Base-by-base conservation (phyloP, 2,797 vertebrate genomes). In the Threskiornis aethiopicus region DNA sequence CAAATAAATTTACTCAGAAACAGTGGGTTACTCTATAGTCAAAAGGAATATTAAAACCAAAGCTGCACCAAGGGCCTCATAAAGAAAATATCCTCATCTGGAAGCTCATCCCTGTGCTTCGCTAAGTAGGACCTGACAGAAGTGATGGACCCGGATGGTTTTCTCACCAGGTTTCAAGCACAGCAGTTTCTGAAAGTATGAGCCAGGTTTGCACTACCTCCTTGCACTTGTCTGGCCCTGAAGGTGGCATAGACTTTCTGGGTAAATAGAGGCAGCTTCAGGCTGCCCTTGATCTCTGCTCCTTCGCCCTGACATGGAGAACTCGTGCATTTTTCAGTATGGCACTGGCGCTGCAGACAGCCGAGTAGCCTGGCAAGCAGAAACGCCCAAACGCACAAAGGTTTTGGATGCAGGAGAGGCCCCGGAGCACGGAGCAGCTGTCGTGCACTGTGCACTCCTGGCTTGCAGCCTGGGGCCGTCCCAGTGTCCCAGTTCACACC, bases 271-370 rank as follows among this genome's bases (percentile, higher is more conserved):
- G 26, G 51, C n/a, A 33, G 24, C 42, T 71, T 89, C 41, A 37
- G 58, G 52, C 41, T 81, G 37, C 22, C 29, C 42, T 62, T 42
- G 20, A 25, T 42, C 17, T 37, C 61, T 26, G 17, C 44, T 58
- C 31, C 44, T 87, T 62, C 52, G 16, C 19, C 19, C 19, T 35
- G 12, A 29, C 26, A 4, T 5, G 31, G 39, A 64, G 42, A 72
- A 33, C 21, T 29, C 0, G 0, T 29, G 11, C 3, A 3, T 26
- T 54, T 71, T 58, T n/a, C 51, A 18, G 8, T 0, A 2, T 29
- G 55, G n/a, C 33, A 42, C 19, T 9, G 11, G 16, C n/a, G 21
- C 26, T 1, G 2, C 24, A 31, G 57, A 10, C 1, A 18, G 75
- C 21, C 4, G 0, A 39, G 42, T 3, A 67, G 42, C 61, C 55